Evolutionary conservation across 2,888 invertebrate genomes (phyloP).

Genomic region (Trissolcus japonicus): DNA sequence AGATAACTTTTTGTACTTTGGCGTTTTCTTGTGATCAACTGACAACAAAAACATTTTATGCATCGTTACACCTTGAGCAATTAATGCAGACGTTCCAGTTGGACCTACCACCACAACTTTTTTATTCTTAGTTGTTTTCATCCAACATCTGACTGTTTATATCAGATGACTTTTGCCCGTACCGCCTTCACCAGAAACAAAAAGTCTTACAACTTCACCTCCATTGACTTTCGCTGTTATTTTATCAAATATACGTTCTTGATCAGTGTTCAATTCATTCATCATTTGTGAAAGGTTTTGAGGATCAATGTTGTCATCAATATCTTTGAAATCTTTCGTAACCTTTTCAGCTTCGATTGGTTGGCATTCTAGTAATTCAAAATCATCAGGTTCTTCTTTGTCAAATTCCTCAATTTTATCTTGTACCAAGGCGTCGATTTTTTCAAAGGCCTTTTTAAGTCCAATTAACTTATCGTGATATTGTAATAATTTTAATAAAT

Average conservation of each 20-base stretch:
- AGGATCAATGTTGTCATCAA: slow-evolving; percentile 8
- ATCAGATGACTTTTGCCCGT: slow-evolving; percentile 7
- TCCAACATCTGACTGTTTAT: background rate
- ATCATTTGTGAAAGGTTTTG: slow-evolving; percentile 50
- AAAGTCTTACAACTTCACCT: slow-evolving; percentile 35
- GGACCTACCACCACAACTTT: background rate
- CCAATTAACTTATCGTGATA: slow-evolving; percentile 9
- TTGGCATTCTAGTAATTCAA: slow-evolving; percentile 20
- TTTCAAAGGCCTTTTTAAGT: slow-evolving; percentile 2
- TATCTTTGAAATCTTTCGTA: slow-evolving; percentile 11
- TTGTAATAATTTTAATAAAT: background rate
- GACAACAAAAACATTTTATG: slow-evolving; percentile 31
- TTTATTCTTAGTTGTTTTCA: background rate
- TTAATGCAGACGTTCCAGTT: slow-evolving; percentile 53
- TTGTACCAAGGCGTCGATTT: slow-evolving; percentile 8
- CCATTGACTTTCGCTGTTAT: slow-evolving; percentile 27
- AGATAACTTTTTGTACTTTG: slow-evolving; percentile 61
- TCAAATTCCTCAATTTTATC: slow-evolving; percentile 8
- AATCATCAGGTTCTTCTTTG: slow-evolving; percentile 2
- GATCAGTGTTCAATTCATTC: slow-evolving; percentile 57
- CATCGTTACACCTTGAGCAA: slow-evolving; percentile 16
- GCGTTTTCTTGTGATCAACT: slow-evolving; percentile 17
- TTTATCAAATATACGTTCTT: slow-evolving; percentile 53
- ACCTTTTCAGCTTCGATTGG: slow-evolving; percentile 13
- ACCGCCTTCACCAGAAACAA: background rate